A percentile compares a stretch with the other conserved stretches of the same genome.
Evolutionary conservation across 2,797 vertebrate genomes (phyloP).

Genomic region (Anomalospiza imberbis): DNA sequence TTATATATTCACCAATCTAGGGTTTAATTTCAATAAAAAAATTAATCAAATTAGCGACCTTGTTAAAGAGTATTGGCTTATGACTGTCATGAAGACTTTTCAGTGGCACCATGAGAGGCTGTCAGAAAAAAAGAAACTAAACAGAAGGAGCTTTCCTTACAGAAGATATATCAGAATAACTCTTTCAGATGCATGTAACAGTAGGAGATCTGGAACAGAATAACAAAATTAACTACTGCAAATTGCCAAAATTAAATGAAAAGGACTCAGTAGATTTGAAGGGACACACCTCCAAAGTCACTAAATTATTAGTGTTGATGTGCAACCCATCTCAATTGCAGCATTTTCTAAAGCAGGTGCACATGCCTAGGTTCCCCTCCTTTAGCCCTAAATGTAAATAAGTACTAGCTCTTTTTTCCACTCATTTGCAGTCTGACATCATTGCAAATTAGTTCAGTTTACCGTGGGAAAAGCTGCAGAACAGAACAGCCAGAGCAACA

Average conservation of each 20-base stretch:
- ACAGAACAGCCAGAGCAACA: background rate
- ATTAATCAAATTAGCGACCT: background rate
- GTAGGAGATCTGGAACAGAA: background rate
- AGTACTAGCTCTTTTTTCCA: background rate
- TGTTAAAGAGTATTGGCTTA: background rate
- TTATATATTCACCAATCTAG: background rate
- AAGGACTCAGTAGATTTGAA: background rate
- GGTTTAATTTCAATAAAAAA: background rate
- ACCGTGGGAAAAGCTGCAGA: background rate
- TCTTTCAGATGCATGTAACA: background rate
- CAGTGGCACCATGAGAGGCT: background rate
- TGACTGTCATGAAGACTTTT: background rate
- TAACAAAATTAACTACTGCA: background rate
- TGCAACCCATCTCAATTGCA: background rate
- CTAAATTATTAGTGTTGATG: background rate
- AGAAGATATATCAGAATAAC: background rate
- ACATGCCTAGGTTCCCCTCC: background rate
- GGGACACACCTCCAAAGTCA: background rate
- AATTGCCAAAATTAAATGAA: background rate
- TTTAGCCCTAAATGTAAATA: background rate
- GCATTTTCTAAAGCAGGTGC: background rate
- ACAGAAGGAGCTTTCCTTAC: background rate
- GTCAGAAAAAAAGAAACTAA: background rate
- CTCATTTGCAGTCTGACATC: background rate
- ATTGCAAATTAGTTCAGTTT: background rate